Conservation (phyloP, 2,113 vertebrate genomes). For the Plectropomus leopardus region DNA sequence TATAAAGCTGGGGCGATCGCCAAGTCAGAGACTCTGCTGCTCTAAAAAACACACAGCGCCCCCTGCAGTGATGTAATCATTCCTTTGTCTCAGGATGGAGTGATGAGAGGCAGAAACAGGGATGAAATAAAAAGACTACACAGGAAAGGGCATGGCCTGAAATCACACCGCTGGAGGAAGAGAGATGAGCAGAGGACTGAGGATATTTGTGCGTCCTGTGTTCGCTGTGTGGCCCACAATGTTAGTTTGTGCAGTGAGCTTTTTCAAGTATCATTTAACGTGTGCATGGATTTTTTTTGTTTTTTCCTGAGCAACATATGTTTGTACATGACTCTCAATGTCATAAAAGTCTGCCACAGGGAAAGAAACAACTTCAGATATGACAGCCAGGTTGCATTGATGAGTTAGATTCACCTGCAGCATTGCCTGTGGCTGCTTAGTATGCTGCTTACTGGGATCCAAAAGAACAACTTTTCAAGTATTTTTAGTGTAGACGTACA, state of each 20-base stretch:
- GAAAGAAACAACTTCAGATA: conserved; percentile 16
- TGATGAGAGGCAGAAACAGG: conserved; percentile 28
- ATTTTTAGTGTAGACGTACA: background rate
- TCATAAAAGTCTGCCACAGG: conserved; percentile 29
- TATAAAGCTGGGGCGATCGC: conserved; percentile 35
- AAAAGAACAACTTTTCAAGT: background rate
- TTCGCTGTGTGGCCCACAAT: conserved; percentile 14
- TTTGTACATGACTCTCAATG: conserved; percentile 7
- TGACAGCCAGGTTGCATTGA: conserved; percentile 14
- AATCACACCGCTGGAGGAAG: conserved; percentile 12
- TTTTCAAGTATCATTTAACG: background rate
- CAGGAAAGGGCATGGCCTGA: conserved; percentile 6
- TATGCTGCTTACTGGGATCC: background rate
- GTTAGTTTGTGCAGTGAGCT: conserved; percentile 1
- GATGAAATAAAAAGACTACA: conserved; percentile 5
- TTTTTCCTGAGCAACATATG: conserved; percentile 46
- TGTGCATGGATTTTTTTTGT: background rate
- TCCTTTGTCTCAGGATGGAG: conserved; percentile 49
- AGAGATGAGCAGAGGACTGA: background rate
- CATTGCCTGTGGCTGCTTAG: conserved; percentile 7
- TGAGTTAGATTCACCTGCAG: conserved; percentile 22
- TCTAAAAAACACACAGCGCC: conserved; percentile 57
- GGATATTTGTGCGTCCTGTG: background rate
- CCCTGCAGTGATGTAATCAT: conserved; percentile 49
- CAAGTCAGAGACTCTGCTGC: conserved; percentile 31